These are phyloP conservation scores for Pterobdella sp. DNA, from an alignment of 2,888 invertebrate genomes.

Conservation along the genomic window DNA sequence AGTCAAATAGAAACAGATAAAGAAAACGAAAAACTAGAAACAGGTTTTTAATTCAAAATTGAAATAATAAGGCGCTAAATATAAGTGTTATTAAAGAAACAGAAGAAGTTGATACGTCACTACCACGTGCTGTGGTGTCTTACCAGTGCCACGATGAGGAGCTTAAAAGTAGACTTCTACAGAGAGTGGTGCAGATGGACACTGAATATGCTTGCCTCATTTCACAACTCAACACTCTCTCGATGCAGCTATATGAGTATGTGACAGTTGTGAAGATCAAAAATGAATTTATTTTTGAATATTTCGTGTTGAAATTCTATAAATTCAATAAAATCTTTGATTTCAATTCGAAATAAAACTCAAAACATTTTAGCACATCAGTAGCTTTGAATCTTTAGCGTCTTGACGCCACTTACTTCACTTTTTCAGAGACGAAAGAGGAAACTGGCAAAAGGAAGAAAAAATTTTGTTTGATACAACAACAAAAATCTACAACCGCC, in stretches of 20 bases:
- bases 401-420: not conserved
- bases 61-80: too few relatives aligned
- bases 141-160: conserved; percentile 46
- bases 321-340: conserved; percentile 1
- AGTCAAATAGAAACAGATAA: too few relatives aligned
- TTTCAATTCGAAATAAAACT: too few relatives aligned
- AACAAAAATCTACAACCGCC: conserved; percentile 45
- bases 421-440: conserved; percentile 36
- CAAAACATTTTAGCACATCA: too few relatives aligned
- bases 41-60: too few relatives aligned
- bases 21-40: too few relatives aligned
- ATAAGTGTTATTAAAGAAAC: too few relatives aligned
- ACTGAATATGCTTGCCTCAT: conserved; percentile 44
- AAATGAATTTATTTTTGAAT: not conserved
- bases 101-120: conserved; percentile 40
- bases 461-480: conserved; percentile 45
- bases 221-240: conserved; percentile 41
- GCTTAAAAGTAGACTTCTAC: conserved; percentile 45
- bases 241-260: not conserved
- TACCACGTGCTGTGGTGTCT: conserved; percentile 47
- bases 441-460: conserved; percentile 47
- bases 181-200: conserved; percentile 48
- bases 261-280: too few relatives aligned
- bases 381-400: not conserved
- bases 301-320: not conserved